Evolutionary conservation across 2,888 invertebrate species (phyloP), one percentile per base, ranked within the genome.

Genomic region (Epistrophella euchroma): DNA sequence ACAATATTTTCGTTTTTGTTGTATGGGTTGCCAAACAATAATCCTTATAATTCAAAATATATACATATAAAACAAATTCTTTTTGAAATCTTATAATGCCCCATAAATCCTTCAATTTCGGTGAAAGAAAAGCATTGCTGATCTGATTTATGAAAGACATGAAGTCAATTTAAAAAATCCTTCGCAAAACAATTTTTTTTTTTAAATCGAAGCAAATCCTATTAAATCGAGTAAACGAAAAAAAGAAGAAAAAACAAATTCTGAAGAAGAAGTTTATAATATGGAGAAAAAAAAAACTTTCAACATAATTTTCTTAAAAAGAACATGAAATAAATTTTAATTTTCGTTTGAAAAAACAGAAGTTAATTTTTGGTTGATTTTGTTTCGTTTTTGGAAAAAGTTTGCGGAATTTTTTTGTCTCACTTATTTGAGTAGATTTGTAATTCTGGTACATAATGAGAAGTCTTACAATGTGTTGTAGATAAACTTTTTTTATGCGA

Each of bases 171-270:
- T 64, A 45, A 17, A 17, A 47, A 66, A 66, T 64, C 45, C 66
- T 47, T 66, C 7, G 17, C 13, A 66, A 64, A 47, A 25, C 62
- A 43, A 45, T 32, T 28, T 28, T 28, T 28, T 28, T 28, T 28
- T 4, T 15, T 19, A 66, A 66, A 66, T 66, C 45, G 47, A 66
- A 66, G 66, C 32, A 66, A 66, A 66, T 66, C 66, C 66, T 47
- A 47, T 64, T 66, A 47, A 47, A 66, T 45, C 25, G 17, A 17
- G 45, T 64, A 45, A 25, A 45, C 25, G 32, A 32, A 19, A 19
- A 66, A 32, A 47, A 32, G n/a, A n/a, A n/a, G n/a, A n/a, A 6
- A 43, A 9, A 25, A 60, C 7, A 50, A 25, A 3, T 50, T n/a
- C 4, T 2, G n/a, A 25, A 60, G 60, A 40, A 60, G 22, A 60